phyloP scores from a whole-genome alignment of 2,797 vertebrate species.

The Mus spretus region DNA sequence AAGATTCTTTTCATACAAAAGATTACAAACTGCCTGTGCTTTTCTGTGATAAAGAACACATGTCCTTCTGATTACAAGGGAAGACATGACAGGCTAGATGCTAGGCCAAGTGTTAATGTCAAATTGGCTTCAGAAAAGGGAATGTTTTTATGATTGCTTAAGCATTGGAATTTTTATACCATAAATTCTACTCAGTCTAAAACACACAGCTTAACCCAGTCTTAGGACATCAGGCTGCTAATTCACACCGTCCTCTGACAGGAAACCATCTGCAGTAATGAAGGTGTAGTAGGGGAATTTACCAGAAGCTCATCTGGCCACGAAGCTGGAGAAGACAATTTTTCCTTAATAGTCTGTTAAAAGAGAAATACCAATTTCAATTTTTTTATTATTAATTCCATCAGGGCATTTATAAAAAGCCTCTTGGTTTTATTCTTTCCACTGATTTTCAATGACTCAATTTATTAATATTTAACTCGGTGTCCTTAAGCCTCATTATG shows the following conservation, averaged over 20 bases:
- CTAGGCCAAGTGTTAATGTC: constrained; percentile 75
- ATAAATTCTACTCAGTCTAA: constrained; percentile 81
- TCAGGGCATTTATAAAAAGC: neutral
- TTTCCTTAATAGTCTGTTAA: constrained; percentile 72
- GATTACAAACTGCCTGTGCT: constrained; percentile 68
- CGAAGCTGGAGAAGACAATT: constrained; percentile 56
- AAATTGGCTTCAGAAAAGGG: constrained; percentile 74
- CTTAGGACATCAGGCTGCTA: constrained; percentile 75
- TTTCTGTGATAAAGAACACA: constrained; percentile 82
- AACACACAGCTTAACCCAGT: constrained; percentile 77
- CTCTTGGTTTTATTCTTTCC: constrained; percentile 29
- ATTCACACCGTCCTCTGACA: constrained; percentile 79
- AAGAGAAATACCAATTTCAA: constrained; percentile 46
- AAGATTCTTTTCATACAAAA: constrained; percentile 82
- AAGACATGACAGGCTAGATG: constrained; percentile 66
- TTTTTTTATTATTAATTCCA: constrained; percentile 55
- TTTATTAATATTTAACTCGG: constrained; percentile 40
- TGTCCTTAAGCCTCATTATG: constrained; percentile 17
- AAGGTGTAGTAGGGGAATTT: constrained; percentile 66
- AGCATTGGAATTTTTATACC: constrained; percentile 77
- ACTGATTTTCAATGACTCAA: constrained; percentile 38
- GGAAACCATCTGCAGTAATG: constrained; percentile 65
- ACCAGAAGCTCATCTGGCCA: constrained; percentile 74
- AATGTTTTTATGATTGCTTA: constrained; percentile 80
- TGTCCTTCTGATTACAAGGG: constrained; percentile 77